These are phyloP conservation scores for Drosophila willistoni DNA, from an alignment of 1,140 invertebrate genomes.

Conservation along the genomic window DNA sequence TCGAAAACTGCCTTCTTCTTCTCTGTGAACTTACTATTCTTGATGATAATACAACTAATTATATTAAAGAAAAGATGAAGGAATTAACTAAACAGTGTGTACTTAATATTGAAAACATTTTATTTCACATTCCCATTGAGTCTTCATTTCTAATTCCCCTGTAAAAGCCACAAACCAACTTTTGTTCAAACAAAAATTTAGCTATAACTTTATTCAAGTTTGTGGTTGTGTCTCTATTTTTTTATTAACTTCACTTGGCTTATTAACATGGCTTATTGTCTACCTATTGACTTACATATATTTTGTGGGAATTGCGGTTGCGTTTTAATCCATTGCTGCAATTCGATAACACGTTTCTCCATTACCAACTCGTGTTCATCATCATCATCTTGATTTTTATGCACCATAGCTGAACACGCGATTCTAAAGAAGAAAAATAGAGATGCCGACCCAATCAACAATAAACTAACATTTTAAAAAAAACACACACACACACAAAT, in stretches of 20 bases:
- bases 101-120: no score
- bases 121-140: no score
- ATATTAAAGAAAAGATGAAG: no score
- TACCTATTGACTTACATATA: conserved; percentile 85
- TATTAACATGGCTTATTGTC: background rate
- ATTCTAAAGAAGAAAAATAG: background rate
- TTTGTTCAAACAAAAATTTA: no score
- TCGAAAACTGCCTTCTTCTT: no score
- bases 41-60: no score
- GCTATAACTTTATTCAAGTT: no score
- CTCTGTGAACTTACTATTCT: no score
- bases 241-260: no score
- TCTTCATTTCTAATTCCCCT: no score
- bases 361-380: conserved; percentile 82
- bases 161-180: no score
- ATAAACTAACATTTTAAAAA: conserved; percentile 6
- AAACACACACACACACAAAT: background rate
- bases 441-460: background rate
- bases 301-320: conserved; percentile 90
- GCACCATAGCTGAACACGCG: conserved; percentile 48
- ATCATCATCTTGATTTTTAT: conserved; percentile 42
- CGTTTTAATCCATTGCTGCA: conserved; percentile 89
- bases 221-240: background rate
- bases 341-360: conserved; percentile 83
- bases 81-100: no score